Percentiles rank a stretch among this genome's conserved stretches.
Evolutionary conservation across 2,888 invertebrate species (phyloP).

Genomic region (Rhagonycha fulva): DNA sequence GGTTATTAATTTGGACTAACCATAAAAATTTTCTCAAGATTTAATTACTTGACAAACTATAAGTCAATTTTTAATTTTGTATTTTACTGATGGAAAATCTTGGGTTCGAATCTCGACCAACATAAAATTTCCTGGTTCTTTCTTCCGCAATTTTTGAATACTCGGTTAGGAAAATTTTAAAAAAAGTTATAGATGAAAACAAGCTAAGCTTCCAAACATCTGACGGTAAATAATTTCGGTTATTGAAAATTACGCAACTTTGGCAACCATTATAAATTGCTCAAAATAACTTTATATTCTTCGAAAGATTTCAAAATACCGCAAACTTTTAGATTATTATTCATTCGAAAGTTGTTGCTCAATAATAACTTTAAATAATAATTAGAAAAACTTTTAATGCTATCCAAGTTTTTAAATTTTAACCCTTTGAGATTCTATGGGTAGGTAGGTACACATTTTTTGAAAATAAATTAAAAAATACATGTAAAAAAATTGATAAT

Average conservation of each 20-base stretch:
- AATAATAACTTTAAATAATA: not conserved
- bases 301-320: not conserved
- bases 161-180: not conserved
- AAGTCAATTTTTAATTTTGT: not conserved
- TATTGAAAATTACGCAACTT: not conserved
- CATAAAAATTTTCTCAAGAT: not conserved
- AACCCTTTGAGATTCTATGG: not conserved
- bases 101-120: too few relatives aligned
- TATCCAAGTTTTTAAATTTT: not conserved
- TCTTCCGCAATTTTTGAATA: too few relatives aligned
- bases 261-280: not conserved
- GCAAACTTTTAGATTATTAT: not conserved
- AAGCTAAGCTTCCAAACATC: not conserved
- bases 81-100: too few relatives aligned
- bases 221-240: not conserved
- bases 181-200: not conserved
- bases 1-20: not conserved
- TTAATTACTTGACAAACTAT: not conserved
- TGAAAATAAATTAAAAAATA: too few relatives aligned
- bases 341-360: not conserved
- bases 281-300: not conserved
- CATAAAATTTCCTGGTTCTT: too few relatives aligned
- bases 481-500: too few relatives aligned
- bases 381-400: not conserved
- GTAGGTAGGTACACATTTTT: not conserved